Evolutionary conservation across 2,888 invertebrate genomes (phyloP).

Genomic region (Meteorus cinctellus): DNA sequence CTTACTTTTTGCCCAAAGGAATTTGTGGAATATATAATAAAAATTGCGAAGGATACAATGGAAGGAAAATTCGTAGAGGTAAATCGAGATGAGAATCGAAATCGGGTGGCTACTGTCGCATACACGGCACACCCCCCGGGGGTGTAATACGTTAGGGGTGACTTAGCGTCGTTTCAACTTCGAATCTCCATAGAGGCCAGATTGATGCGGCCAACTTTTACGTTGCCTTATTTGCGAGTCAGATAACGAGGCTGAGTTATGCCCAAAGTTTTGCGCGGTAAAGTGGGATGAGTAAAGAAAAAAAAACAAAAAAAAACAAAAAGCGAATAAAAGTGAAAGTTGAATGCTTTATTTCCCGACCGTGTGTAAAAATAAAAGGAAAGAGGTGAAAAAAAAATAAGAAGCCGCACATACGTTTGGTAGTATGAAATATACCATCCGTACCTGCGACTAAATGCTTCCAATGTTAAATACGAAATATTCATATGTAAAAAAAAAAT

Average conservation of each 20-base stretch:
- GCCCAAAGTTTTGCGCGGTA: conserved; percentile 65
- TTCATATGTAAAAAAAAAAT: conserved; percentile 11
- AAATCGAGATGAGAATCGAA: conserved; percentile 52
- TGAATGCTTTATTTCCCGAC: conserved; percentile 48
- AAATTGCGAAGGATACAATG: background rate
- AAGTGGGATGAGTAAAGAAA: background rate
- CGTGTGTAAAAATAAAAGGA: conserved; percentile 35
- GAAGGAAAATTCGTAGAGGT: conserved; percentile 57
- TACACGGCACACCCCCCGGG: conserved; percentile 61
- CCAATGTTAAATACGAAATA: conserved; percentile 47
- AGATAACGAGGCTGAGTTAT: conserved; percentile 74
- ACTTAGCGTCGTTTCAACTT: conserved; percentile 73
- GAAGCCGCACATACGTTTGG: conserved; percentile 45
- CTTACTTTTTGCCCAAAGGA: background rate
- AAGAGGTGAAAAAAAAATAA: conserved; percentile 4
- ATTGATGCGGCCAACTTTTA: conserved; percentile 73
- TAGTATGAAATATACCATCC: conserved; percentile 44
- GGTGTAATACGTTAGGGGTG: conserved; percentile 72
- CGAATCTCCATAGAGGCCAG: conserved; percentile 71
- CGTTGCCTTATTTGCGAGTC: conserved; percentile 73
- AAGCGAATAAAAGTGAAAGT: conserved; percentile 10
- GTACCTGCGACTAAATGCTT: conserved; percentile 51
- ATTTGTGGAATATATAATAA: background rate
- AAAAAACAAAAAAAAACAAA: background rate
- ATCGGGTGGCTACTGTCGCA: conserved; percentile 57